These are phyloP conservation scores for Petroica traversi DNA, from an alignment of 2,113 vertebrate species.

Conservation along the genomic window DNA sequence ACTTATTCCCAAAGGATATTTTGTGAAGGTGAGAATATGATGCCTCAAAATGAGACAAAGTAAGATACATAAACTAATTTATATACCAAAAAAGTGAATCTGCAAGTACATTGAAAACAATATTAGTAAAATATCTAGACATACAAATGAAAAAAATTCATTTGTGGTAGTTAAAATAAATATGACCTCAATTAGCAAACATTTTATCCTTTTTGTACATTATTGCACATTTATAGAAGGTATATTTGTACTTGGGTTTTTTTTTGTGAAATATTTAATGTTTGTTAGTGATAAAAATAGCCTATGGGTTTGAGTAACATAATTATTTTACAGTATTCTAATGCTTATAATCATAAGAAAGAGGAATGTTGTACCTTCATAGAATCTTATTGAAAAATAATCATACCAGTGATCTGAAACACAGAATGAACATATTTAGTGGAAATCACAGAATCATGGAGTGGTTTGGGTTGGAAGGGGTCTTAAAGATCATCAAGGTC, in stretches of 20 bases:
- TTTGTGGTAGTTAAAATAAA: constrained; percentile 20
- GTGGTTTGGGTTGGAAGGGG: not conserved
- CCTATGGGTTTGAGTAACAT: not conserved
- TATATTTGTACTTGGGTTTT: not conserved
- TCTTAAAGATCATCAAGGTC: not conserved
- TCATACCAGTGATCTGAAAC: not conserved
- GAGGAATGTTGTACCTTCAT: not conserved
- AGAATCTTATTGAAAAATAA: not conserved
- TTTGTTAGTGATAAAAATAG: not conserved
- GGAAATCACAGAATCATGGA: not conserved
- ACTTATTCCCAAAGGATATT: not conserved
- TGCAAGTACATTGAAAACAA: not conserved
- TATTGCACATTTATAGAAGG: constrained; percentile 40
- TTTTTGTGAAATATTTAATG: not conserved
- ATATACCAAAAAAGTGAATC: not conserved
- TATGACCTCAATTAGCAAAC: not conserved
- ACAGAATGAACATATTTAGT: not conserved
- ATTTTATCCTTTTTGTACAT: not conserved
- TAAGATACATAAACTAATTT: not conserved
- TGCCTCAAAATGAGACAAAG: not conserved
- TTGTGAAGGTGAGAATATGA: not conserved
- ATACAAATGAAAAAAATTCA: not conserved
- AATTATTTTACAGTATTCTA: not conserved
- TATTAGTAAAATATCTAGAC: not conserved
- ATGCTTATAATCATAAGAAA: not conserved